Conservation (phyloP, 2,797 vertebrate species). For the Sebastiscus tertius region DNA sequence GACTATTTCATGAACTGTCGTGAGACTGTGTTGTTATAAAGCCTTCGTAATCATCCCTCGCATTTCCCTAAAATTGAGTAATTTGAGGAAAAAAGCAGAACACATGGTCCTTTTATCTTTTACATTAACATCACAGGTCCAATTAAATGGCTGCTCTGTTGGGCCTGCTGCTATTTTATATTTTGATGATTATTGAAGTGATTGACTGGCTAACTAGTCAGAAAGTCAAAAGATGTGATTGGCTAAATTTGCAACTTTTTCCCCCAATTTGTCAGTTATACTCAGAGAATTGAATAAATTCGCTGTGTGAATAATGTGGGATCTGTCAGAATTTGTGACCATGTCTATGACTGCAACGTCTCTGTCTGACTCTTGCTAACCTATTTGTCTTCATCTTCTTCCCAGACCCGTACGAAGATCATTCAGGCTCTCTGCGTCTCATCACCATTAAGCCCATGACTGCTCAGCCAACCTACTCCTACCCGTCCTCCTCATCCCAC, state of each 20-base stretch:
- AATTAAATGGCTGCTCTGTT: too few relatives aligned
- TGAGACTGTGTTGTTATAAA: too few relatives aligned
- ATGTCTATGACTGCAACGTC: neutral
- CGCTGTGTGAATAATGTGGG: neutral
- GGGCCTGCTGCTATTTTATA: too few relatives aligned
- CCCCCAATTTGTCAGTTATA: neutral
- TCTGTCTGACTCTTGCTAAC: neutral
- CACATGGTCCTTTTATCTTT: too few relatives aligned
- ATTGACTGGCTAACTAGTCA: too few relatives aligned
- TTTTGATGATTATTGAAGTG: too few relatives aligned
- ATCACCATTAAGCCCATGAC: slow-evolving; percentile 94
- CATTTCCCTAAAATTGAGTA: too few relatives aligned
- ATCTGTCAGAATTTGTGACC: neutral
- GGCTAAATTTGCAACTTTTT: neutral
- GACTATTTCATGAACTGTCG: too few relatives aligned
- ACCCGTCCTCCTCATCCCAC: slow-evolving; percentile 88
- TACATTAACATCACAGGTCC: too few relatives aligned
- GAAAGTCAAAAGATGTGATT: neutral
- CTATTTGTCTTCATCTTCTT: slow-evolving; percentile 1
- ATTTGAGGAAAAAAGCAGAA: too few relatives aligned
- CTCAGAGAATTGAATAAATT: neutral
- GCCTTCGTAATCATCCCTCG: too few relatives aligned
- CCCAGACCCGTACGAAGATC: slow-evolving; percentile 91
- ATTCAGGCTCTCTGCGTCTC: slow-evolving; percentile 93
- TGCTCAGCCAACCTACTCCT: slow-evolving; percentile 87